phyloP scores from a whole-genome alignment of 2,888 invertebrate genomes.

The Heliconius cydno region DNA sequence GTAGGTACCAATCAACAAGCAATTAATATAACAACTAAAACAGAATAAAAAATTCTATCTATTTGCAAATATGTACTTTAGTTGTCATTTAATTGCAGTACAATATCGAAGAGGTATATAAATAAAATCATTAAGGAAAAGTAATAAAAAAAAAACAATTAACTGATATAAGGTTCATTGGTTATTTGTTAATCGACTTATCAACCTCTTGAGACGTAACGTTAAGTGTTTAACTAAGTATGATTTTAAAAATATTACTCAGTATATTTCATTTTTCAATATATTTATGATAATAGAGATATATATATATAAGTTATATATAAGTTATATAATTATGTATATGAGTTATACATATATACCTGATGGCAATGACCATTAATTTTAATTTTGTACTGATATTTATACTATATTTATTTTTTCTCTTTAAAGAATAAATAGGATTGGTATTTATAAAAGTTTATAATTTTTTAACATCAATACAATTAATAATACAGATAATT shows the following conservation, averaged over 20 bases:
- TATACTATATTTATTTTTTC: too few relatives aligned
- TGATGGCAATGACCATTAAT: too few relatives aligned
- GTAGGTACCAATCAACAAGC: not conserved
- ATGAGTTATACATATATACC: too few relatives aligned
- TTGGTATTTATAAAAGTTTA: too few relatives aligned
- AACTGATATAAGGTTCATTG: constrained; percentile 8
- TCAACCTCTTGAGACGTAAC: not conserved
- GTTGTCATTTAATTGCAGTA: not conserved
- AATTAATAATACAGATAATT: too few relatives aligned
- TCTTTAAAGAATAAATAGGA: too few relatives aligned
- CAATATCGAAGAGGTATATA: not conserved
- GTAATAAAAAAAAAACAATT: constrained; percentile 1
- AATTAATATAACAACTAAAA: constrained; percentile 2
- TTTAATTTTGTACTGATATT: too few relatives aligned
- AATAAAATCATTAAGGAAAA: constrained; percentile 18
- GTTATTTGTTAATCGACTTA: not conserved
- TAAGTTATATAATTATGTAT: too few relatives aligned
- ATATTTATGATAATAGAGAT: too few relatives aligned
- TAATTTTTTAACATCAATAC: too few relatives aligned
- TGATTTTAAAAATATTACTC: not conserved
- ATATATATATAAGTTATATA: too few relatives aligned
- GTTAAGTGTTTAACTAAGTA: not conserved
- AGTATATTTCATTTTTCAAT: too few relatives aligned
- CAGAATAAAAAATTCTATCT: not conserved
- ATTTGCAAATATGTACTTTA: not conserved